phyloP scores from a whole-genome alignment of 2,113 vertebrate species.

The Eulacestoma nigropectus region DNA sequence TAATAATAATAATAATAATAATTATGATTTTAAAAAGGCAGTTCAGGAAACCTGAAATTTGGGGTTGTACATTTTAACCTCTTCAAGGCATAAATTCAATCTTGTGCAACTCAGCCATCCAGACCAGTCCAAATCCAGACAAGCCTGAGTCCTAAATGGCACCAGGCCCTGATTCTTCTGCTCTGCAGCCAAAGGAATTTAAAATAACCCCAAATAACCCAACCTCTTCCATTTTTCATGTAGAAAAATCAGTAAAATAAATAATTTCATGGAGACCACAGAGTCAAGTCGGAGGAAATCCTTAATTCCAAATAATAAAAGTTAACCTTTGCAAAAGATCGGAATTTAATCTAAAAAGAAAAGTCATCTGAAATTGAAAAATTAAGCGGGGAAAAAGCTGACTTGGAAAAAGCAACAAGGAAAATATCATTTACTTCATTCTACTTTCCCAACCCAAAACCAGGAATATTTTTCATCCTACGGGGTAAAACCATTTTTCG shows the following conservation, averaged over 20 bases:
- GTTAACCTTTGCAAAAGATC: not conserved
- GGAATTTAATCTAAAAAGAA: not conserved
- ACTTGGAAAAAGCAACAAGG: not conserved
- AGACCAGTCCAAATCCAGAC: not conserved
- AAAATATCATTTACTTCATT: accelerated
- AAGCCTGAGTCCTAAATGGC: not conserved
- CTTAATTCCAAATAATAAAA: not conserved
- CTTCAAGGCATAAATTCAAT: not conserved
- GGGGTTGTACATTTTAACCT: not conserved
- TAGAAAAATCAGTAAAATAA: not conserved
- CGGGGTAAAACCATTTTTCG: accelerated
- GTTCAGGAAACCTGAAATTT: not conserved
- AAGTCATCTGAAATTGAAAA: not conserved
- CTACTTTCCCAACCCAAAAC: not conserved
- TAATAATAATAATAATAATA: not conserved
- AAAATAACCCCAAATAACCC: accelerated
- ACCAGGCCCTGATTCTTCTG: not conserved
- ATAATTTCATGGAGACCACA: not conserved
- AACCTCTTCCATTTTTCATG: not conserved
- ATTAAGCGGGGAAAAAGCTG: not conserved
- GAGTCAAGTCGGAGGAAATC: not conserved
- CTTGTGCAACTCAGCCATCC: not conserved
- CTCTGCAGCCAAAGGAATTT: not conserved
- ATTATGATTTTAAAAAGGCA: too few species aligned
- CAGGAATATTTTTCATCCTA: not conserved